Conservation (phyloP, 2,888 invertebrate species). For the Rhagonycha fulva region DNA sequence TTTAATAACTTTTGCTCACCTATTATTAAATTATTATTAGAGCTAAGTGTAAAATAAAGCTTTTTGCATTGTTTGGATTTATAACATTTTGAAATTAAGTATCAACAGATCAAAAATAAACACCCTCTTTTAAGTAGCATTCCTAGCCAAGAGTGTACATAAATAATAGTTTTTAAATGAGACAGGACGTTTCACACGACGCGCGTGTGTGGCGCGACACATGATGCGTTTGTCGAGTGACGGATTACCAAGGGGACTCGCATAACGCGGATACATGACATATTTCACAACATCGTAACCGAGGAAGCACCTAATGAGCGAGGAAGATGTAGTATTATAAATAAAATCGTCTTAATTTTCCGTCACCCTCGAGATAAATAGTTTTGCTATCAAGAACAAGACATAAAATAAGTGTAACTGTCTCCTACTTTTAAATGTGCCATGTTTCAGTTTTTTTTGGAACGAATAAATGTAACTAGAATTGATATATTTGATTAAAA, state of each 20-base stretch:
- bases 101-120: slow-evolving; percentile 13
- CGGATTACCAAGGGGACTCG: slow-evolving; percentile 50
- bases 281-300: slow-evolving; percentile 54
- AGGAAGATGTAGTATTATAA: slow-evolving; percentile 11
- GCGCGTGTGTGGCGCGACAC: slow-evolving; percentile 55
- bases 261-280: slow-evolving; percentile 51
- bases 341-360: slow-evolving; percentile 16
- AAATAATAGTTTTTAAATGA: slow-evolving; percentile 62
- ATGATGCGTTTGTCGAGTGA: slow-evolving; percentile 55
- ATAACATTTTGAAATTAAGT: neutral
- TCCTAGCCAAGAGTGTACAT: slow-evolving; percentile 48
- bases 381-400: neutral
- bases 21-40: neutral
- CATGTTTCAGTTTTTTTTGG: neutral
- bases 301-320: slow-evolving; percentile 56
- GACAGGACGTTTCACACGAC: slow-evolving; percentile 58
- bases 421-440: neutral
- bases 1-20: neutral
- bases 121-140: slow-evolving; percentile 37
- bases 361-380: neutral
- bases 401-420: neutral
- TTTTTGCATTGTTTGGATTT: neutral
- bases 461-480: neutral
- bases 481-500: neutral
- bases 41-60: neutral